Evolutionary conservation across 1,140 invertebrate genomes (phyloP).

Genomic region (Sitodiplosis mosellana): DNA sequence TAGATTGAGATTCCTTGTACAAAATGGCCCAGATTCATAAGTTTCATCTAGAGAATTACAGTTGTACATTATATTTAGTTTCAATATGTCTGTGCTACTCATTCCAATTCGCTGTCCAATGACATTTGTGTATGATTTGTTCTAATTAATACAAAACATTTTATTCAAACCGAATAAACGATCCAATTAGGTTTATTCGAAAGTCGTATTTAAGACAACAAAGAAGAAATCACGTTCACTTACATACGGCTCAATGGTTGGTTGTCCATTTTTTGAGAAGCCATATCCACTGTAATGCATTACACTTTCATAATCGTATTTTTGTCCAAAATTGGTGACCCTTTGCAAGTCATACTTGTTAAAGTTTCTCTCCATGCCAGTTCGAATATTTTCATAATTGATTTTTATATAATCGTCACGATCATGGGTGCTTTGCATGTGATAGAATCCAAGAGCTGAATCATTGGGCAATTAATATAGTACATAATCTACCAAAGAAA

Average conservation of each 20-base stretch:
- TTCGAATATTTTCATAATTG: conserved; percentile 42
- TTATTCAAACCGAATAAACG: too few species aligned
- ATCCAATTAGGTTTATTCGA: too few species aligned
- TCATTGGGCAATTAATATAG: too few species aligned
- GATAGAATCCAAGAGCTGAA: conserved; percentile 42
- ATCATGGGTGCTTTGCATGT: conserved; percentile 52
- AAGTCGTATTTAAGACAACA: too few species aligned
- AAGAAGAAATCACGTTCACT: neutral
- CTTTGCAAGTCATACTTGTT: conserved; percentile 27
- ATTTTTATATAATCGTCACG: conserved; percentile 49
- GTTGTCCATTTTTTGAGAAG: conserved; percentile 49
- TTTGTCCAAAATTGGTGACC: conserved; percentile 27
- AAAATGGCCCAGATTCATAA: too few species aligned
- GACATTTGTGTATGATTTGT: too few species aligned
- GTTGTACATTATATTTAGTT: too few species aligned
- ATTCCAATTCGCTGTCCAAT: too few species aligned
- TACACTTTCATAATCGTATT: conserved; percentile 46
- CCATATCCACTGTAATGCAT: conserved; percentile 48
- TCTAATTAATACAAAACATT: too few species aligned
- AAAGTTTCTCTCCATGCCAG: conserved; percentile 33
- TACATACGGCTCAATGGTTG: conserved; percentile 38
- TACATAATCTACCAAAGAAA: neutral
- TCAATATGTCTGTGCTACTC: too few species aligned
- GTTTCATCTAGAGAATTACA: too few species aligned
- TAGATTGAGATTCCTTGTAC: too few species aligned